A percentile compares a stretch with the other conserved stretches of the same genome.
These are phyloP conservation scores for Orycteropus afer DNA, from an alignment of 2,113 vertebrate genomes.

Conservation along the genomic window DNA sequence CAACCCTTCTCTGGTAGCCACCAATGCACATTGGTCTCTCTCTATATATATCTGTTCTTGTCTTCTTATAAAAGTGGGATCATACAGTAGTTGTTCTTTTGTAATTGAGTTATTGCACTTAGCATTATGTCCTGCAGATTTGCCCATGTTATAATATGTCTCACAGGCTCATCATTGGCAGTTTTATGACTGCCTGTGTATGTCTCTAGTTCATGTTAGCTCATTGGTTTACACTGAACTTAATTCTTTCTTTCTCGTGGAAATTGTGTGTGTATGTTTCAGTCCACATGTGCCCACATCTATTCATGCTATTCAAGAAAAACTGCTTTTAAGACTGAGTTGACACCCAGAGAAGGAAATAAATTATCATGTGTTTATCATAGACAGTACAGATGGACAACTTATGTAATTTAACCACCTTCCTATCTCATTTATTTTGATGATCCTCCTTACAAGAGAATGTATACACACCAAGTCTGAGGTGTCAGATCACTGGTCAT, in stretches of 20 bases:
- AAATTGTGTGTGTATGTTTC: neutral
- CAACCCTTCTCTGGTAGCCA: neutral
- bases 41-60: too few relatives aligned
- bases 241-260: neutral
- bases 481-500: neutral
- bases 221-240: neutral
- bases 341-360: neutral
- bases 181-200: neutral
- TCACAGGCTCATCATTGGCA: neutral
- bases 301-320: neutral
- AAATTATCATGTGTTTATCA: neutral
- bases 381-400: neutral
- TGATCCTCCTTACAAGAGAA: neutral
- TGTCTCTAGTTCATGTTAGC: rapidly evolving
- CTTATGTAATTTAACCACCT: neutral
- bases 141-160: too few relatives aligned
- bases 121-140: too few relatives aligned
- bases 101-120: too few relatives aligned
- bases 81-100: too few relatives aligned
- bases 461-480: neutral
- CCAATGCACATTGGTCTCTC: neutral
- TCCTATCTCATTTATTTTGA: neutral
- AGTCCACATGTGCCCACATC: too few relatives aligned
- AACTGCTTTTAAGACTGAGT: neutral
- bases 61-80: too few relatives aligned